Conservation (phyloP, 1,140 invertebrate species). For the Brachionus angularis region DNA sequence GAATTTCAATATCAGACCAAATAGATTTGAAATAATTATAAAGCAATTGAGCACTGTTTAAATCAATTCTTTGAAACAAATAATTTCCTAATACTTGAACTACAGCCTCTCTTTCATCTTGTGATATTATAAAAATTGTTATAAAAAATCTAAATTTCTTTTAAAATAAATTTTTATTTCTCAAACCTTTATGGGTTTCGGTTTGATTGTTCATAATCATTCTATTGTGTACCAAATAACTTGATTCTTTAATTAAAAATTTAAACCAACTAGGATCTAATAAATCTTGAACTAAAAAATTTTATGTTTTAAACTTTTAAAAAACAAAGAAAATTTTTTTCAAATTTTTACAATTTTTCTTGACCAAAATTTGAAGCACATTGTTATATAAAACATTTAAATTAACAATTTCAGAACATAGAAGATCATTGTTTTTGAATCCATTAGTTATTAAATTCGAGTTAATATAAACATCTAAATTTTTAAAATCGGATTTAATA, state of each 20-base stretch:
- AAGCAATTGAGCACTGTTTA: constrained; percentile 2
- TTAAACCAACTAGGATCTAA: neutral
- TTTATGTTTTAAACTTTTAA: neutral
- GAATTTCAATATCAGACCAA: constrained; percentile 11
- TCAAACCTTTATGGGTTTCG: too few relatives aligned
- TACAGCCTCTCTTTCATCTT: neutral
- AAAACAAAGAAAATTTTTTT: neutral
- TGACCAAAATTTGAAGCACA: neutral
- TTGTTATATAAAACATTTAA: constrained; percentile 17
- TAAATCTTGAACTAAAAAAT: neutral
- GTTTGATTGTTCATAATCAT: neutral
- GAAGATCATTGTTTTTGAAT: neutral
- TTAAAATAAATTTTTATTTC: too few relatives aligned
- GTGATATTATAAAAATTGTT: too few relatives aligned
- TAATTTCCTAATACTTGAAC: constrained; percentile 13
- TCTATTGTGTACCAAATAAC: neutral
- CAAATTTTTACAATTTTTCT: constrained; percentile 1
- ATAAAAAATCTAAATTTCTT: too few relatives aligned
- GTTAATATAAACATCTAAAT: neutral
- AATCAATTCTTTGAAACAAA: constrained; percentile 7
- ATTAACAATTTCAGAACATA: too few relatives aligned
- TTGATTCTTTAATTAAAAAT: constrained; percentile 25
- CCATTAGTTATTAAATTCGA: constrained; percentile 14
- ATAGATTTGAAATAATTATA: constrained; percentile 18
- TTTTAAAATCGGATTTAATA: constrained; percentile 19